Percentiles rank a stretch among this genome's conserved stretches.
Evolutionary conservation across 2,888 invertebrate species (phyloP).

Genomic region (Cantharis flavilabris): DNA sequence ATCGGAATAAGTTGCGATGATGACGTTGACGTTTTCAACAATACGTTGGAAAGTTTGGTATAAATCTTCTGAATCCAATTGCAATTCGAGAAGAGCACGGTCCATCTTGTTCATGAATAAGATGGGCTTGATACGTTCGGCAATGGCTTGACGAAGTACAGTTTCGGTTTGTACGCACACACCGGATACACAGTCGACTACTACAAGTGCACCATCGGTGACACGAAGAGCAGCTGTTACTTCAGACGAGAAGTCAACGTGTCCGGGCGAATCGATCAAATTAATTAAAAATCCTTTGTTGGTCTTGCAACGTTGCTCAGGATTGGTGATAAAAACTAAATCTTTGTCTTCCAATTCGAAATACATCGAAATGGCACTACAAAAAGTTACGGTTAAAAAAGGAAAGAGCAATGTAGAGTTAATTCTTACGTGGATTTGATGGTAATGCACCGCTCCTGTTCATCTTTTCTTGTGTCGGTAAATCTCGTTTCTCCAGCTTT

Average conservation of each 20-base stretch:
- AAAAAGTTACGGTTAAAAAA: conserved; percentile 22
- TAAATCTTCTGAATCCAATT: conserved; percentile 93
- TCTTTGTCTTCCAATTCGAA: conserved; percentile 97
- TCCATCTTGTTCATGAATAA: conserved; percentile 99
- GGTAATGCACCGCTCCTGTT: conserved; percentile 99
- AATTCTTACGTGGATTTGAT: conserved; percentile 97
- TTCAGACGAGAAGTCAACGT: conserved; percentile 99
- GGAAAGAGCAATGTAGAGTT: neutral
- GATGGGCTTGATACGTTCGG: conserved; percentile 99
- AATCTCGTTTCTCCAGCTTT: conserved; percentile 99
- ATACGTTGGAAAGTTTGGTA: conserved; percentile 99
- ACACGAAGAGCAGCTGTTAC: conserved; percentile 99
- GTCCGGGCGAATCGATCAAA: conserved; percentile 99
- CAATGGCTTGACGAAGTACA: conserved; percentile 98
- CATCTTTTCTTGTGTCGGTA: conserved; percentile 99
- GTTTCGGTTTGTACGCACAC: conserved; percentile 99
- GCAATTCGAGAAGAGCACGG: conserved; percentile 95
- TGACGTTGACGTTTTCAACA: conserved; percentile 99
- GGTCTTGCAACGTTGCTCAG: conserved; percentile 88
- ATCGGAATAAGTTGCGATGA: conserved; percentile 98
- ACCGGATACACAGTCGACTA: conserved; percentile 99
- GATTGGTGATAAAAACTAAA: conserved; percentile 87
- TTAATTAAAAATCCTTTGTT: conserved; percentile 99
- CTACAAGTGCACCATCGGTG: conserved; percentile 99
- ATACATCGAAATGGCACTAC: conserved; percentile 98